Percentiles rank a stretch among this genome's conserved stretches.
Evolutionary conservation across 2,113 vertebrate genomes (phyloP).

Genomic region (Gymnorhina tibicen): DNA sequence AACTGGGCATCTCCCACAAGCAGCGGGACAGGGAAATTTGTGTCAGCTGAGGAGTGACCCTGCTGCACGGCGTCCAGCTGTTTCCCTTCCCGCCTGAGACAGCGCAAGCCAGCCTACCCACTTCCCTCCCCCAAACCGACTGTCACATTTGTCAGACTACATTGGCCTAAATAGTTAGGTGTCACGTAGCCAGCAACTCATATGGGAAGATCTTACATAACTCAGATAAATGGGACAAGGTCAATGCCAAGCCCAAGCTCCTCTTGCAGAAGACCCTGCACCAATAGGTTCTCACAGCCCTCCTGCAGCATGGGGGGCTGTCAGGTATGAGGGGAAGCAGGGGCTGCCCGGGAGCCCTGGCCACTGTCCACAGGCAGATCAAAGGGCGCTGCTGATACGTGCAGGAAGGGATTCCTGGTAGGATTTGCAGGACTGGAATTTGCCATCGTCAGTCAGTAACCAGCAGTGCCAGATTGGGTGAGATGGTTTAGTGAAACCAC

Average conservation of each 20-base stretch:
- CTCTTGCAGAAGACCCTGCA: background rate
- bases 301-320: background rate
- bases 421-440: slow-evolving; percentile 38
- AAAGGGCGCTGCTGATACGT: background rate
- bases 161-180: slow-evolving; percentile 41
- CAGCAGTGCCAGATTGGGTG: slow-evolving; percentile 15
- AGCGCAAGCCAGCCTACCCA: background rate
- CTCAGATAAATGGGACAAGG: slow-evolving; percentile 46
- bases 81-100: slow-evolving; percentile 31
- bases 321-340: background rate
- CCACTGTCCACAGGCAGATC: background rate
- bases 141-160: slow-evolving; percentile 50
- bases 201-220: slow-evolving; percentile 45
- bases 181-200: slow-evolving; percentile 9
- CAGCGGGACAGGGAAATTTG: background rate
- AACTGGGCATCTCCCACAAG: slow-evolving; percentile 51
- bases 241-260: background rate
- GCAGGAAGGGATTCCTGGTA: slow-evolving; percentile 27
- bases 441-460: background rate
- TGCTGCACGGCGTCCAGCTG: slow-evolving; percentile 5
- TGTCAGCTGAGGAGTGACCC: slow-evolving; percentile 52
- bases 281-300: background rate
- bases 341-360: background rate
- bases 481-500: slow-evolving; percentile 11
- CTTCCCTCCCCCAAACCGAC: slow-evolving; percentile 7